phyloP scores from a whole-genome alignment of 1,140 invertebrate genomes.

The Neomicropteryx cornuta region DNA sequence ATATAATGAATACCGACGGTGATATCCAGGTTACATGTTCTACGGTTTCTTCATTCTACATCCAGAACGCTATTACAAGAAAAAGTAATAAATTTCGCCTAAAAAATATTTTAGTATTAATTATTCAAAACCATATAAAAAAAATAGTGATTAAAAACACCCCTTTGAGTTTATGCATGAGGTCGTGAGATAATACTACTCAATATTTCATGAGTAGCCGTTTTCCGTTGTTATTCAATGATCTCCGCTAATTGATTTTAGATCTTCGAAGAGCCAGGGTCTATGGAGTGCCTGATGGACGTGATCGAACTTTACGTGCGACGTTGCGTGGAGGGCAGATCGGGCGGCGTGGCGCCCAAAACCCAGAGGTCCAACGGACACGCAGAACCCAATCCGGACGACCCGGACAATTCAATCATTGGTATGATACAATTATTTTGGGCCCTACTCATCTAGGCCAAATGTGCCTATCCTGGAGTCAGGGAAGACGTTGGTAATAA shows the following conservation, averaged over 20 bases:
- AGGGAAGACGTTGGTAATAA: too few species aligned
- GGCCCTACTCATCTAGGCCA: too few species aligned
- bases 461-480: too few species aligned
- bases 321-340: constrained; percentile 16
- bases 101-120: neutral
- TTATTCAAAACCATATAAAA: neutral
- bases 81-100: neutral
- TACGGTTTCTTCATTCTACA: neutral
- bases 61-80: neutral
- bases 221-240: neutral
- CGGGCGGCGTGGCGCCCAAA: constrained; percentile 27
- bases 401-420: too few species aligned
- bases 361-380: too few species aligned
- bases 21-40: neutral
- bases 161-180: too few species aligned
- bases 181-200: neutral
- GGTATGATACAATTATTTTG: too few species aligned
- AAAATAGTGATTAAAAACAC: too few species aligned
- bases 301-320: constrained; percentile 49
- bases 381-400: too few species aligned
- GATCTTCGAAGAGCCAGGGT: constrained; percentile 45
- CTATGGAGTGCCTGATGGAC: constrained; percentile 42
- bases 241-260: constrained; percentile 19
- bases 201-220: neutral
- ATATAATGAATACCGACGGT: neutral